Base-by-base conservation (phyloP, 2,113 vertebrate genomes). In the Nycticorax nycticorax region DNA sequence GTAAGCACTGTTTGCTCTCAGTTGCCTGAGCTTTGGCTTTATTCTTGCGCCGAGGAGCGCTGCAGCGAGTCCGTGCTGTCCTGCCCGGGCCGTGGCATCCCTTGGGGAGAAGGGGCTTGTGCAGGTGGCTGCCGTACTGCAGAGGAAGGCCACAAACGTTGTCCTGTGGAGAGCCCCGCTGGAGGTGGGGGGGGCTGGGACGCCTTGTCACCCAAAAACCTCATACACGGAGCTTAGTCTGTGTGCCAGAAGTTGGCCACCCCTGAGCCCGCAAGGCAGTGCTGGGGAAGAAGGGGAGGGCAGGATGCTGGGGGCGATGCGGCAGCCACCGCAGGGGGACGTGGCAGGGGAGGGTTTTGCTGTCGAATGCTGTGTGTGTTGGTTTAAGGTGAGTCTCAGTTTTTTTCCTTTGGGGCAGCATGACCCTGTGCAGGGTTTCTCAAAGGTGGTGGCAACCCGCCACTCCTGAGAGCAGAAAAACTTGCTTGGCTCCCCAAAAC, bases 171-270 rank as follows among this genome's bases (percentile, higher is more conserved):
- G 47, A 32, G 9, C 26, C n/a, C 30, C 0, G 4, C 12, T 23
- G 27, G 48, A 72, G 24, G 10, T 39, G 4, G 14, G 41, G 5
- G 6, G 32, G 30, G n/a, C 35, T 92, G 78, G 20, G 27, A 24
- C 3, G 5, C 26, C 23, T 72, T 81, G 32, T 66, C 0, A 0
- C 75, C 64, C n/a, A 63, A 47, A 79, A 75, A n/a, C 14, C 19
- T 94, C 22, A 27, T 48, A 14, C 1, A 1, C 17, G 35, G 43
- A 85, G 28, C 39, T 90, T 75, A 16, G 21, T 53, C 55, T 50
- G 28, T 71, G 21, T 5, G 7, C 52, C 27, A 67, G 56, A 89
- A 88, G 1, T 0, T 2, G 1, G 30, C 21, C 0, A 1, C 10
- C 13, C 33, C 14, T 10, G 14, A 30, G 16, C 48, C 45, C 55